phyloP scores from a whole-genome alignment of 2,888 invertebrate species.

The Brachyptera putata region DNA sequence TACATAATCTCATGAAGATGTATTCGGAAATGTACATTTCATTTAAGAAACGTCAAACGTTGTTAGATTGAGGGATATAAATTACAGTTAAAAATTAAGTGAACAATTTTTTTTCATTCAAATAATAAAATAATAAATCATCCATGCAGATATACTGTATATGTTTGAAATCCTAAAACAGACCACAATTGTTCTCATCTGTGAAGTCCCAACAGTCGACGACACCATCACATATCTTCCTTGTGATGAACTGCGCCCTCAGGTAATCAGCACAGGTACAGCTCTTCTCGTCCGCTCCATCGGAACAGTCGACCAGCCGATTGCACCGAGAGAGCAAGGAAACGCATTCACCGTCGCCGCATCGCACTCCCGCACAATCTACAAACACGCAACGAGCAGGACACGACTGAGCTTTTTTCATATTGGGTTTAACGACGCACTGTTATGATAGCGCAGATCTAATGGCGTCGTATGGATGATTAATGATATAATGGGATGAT shows the following conservation, averaged over 20 bases:
- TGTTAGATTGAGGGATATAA: too few species aligned
- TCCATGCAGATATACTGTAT: neutral
- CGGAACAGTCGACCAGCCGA: constrained; percentile 63
- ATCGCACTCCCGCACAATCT: constrained; percentile 38
- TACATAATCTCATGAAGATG: too few species aligned
- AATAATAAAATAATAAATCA: too few species aligned
- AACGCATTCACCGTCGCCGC: constrained; percentile 61
- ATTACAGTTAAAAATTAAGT: too few species aligned
- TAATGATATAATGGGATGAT: too few species aligned
- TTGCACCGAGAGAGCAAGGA: constrained; percentile 64
- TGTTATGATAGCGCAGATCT: too few species aligned
- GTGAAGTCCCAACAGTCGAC: constrained; percentile 78
- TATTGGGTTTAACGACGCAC: too few species aligned
- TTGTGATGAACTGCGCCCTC: constrained; percentile 60
- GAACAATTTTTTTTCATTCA: too few species aligned
- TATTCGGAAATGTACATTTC: too few species aligned
- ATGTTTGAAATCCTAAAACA: constrained; percentile 35
- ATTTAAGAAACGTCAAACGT: too few species aligned
- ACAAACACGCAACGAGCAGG: neutral
- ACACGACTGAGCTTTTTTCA: too few species aligned
- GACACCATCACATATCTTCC: constrained; percentile 75
- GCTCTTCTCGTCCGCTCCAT: constrained; percentile 65
- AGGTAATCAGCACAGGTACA: constrained; percentile 75
- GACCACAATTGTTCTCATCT: constrained; percentile 73
- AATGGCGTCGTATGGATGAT: too few species aligned